Percentiles rank a stretch among this genome's conserved stretches.
phyloP scores from a whole-genome alignment of 92 coral and sea anemone genomes.

The Umimayanthus chanpuru region DNA sequence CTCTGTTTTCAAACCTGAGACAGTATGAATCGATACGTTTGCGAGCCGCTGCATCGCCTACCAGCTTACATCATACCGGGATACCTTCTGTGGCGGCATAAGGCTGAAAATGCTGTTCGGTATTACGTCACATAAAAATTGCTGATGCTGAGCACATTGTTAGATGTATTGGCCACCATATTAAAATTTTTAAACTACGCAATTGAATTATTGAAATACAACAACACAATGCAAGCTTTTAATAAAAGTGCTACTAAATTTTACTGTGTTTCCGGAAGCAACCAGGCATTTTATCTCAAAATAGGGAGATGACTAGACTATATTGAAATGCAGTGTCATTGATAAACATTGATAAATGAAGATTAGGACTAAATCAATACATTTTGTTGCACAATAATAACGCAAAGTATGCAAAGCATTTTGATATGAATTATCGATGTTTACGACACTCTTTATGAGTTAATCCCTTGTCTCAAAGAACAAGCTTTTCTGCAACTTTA shows the following conservation, averaged over 20 bases:
- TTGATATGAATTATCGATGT: not conserved
- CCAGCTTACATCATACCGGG: no score
- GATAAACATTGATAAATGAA: not conserved
- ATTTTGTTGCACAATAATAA: not conserved
- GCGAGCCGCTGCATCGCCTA: no score
- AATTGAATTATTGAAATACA: no score
- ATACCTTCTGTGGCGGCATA: no score
- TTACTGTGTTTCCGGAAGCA: not conserved
- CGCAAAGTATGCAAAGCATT: constrained; percentile 7
- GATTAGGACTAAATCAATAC: not conserved
- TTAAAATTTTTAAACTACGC: no score
- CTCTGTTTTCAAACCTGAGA: no score
- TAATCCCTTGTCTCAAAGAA: not conserved
- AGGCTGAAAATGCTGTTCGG: no score
- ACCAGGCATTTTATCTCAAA: not conserved
- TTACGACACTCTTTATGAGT: not conserved
- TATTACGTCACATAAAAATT: no score
- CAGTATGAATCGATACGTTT: no score
- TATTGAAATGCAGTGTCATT: not conserved
- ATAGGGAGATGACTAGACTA: not conserved
- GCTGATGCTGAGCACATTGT: no score
- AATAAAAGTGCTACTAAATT: not conserved
- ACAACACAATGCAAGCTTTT: not conserved
- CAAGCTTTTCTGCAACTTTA: not conserved
- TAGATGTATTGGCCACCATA: no score